These are phyloP conservation scores for Argya squamiceps DNA, from an alignment of 2,797 vertebrate genomes.

Conservation along the genomic window DNA sequence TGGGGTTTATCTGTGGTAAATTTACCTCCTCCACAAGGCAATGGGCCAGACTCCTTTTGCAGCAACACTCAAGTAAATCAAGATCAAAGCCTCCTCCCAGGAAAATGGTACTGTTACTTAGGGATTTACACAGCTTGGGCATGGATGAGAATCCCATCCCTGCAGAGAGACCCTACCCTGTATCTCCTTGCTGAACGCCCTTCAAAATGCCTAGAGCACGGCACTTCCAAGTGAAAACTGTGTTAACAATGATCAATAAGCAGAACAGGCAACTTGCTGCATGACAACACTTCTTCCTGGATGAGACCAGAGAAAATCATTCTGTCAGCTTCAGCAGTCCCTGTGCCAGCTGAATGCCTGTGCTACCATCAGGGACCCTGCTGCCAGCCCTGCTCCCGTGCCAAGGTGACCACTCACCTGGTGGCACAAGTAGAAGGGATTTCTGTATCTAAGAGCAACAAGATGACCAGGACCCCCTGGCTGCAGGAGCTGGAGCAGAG, in stretches of 20 bases:
- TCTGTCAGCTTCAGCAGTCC: rapidly evolving
- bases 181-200: neutral
- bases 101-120: conserved; percentile 15
- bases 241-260: neutral
- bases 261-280: neutral
- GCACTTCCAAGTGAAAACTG: neutral
- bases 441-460: neutral
- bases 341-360: neutral
- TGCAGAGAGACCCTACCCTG: neutral
- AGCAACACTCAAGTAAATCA: neutral
- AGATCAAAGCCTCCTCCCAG: conserved; percentile 18
- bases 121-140: neutral
- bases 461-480: rapidly evolving
- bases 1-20: conserved; percentile 16
- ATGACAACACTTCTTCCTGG: neutral
- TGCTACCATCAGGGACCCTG: neutral
- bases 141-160: neutral
- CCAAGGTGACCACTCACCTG: neutral
- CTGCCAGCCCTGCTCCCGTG: rapidly evolving
- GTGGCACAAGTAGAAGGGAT: neutral
- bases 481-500: neutral
- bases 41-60: conserved; percentile 19
- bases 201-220: neutral
- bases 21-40: conserved; percentile 36
- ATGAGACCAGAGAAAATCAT: neutral